Evolutionary conservation across 2,797 vertebrate genomes (phyloP).

Genomic region (Enteromius argenteus): DNA sequence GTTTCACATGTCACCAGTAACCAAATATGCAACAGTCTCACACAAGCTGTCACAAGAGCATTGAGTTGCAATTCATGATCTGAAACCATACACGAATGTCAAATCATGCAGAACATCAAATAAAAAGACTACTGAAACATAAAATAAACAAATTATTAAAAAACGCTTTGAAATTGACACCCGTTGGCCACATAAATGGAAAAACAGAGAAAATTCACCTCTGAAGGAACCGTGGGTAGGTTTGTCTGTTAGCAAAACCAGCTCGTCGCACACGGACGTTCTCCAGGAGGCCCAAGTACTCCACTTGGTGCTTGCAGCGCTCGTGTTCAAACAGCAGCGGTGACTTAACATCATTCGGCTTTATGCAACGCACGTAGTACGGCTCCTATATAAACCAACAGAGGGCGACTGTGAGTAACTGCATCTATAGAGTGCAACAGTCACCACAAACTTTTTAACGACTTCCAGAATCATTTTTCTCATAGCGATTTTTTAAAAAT

Average conservation of each 20-base stretch:
- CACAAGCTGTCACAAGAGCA: conserved; percentile 22
- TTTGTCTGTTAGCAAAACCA: conserved; percentile 94
- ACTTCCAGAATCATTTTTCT: background rate
- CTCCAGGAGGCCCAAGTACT: conserved; percentile 95
- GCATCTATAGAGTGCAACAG: background rate
- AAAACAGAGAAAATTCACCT: conserved; percentile 76
- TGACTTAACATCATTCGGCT: conserved; percentile 96
- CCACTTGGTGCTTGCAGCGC: conserved; percentile 95
- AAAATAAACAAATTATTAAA: background rate
- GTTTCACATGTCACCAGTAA: conserved; percentile 18
- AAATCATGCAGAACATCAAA: background rate
- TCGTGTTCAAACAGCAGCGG: conserved; percentile 92
- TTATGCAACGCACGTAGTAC: conserved; percentile 97
- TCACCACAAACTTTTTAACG: background rate
- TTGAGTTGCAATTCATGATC: background rate
- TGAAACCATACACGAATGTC: background rate
- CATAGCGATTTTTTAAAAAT: background rate
- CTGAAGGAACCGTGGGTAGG: conserved; percentile 93
- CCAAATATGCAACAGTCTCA: background rate
- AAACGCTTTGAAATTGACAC: background rate
- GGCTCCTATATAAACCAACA: conserved; percentile 83
- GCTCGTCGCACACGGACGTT: conserved; percentile 94
- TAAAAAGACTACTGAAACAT: background rate
- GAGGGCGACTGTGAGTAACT: background rate
- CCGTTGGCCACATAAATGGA: background rate